phyloP scores from a whole-genome alignment of 1,140 invertebrate species.

The Microplitis mediator region DNA sequence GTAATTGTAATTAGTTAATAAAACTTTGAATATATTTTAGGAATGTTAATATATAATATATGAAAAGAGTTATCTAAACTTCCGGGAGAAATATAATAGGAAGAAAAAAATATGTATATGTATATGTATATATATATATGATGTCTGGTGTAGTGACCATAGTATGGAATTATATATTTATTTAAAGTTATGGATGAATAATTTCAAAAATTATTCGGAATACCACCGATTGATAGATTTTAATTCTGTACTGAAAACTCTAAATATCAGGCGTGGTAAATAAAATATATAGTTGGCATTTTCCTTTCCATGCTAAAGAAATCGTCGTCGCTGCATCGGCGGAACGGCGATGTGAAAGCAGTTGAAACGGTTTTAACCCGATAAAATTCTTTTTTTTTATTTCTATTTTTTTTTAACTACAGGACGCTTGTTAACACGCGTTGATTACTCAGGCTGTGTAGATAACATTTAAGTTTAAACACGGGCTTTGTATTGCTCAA shows the following conservation, averaged over 20 bases:
- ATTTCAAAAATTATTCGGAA: too few species aligned
- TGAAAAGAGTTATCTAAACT: too few species aligned
- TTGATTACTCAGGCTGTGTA: neutral
- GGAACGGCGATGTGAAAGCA: conserved; percentile 50
- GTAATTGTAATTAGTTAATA: too few species aligned
- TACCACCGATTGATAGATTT: neutral
- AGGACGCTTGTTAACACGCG: conserved; percentile 18
- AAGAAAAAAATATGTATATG: too few species aligned
- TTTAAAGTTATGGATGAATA: too few species aligned
- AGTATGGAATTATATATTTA: too few species aligned
- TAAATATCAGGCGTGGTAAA: neutral
- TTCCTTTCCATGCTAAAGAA: conserved; percentile 51
- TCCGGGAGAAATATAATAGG: neutral
- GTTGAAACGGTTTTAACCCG: conserved; percentile 36
- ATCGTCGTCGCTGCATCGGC: conserved; percentile 41
- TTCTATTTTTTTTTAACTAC: conserved; percentile 25
- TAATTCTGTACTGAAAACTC: neutral
- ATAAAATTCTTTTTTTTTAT: conserved; percentile 32
- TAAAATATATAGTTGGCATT: conserved; percentile 21
- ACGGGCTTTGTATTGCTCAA: neutral
- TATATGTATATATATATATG: too few species aligned
- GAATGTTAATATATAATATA: too few species aligned
- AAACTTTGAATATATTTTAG: too few species aligned
- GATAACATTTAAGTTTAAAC: neutral
- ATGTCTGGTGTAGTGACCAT: neutral